Evolutionary conservation across 2,797 vertebrate genomes (phyloP), one percentile per base, ranked within the genome.

Genomic region (Nannoperca obscura): DNA sequence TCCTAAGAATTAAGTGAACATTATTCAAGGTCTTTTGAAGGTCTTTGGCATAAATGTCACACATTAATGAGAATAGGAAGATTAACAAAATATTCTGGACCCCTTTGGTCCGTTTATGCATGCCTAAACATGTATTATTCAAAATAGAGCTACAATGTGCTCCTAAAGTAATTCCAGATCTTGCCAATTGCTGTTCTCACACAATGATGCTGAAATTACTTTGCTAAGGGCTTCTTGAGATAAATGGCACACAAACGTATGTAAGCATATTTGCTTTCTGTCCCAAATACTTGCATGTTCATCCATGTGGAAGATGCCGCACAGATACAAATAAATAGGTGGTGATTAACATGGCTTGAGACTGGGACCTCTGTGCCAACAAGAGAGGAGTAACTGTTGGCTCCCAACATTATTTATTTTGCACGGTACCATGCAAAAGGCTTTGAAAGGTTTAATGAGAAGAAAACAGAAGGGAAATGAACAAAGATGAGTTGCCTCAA

Each of bases 401-500:
- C 70, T 84, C 47, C 74, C 17, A 59, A 86, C 88, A 87, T 91
- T 92, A 89, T 91, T 93, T 92, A 92, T 92, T 91, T 87, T 89
- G 80, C 88, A 89, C 55, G 84, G 82, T 69, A 74, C 89, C 89
- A 86, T 88, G 89, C 79, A 84, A 91, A 91, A 78, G 85, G 78
- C 81, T 91, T 74, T 67, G 82, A 88, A 89, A 89, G 63, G 90
- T 91, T 87, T 91, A 92, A 91, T 90, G 90, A 91, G 89, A 89
- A 80, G 86, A 91, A 93, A 92, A 87, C 85, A 86, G 85, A 89
- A 76, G 83, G 85, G 84, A 90, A 92, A 91, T 91, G 89, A 92
- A 89, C 90, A 89, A 89, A 90, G 86, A 92, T 89, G 90, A 92
- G 89, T 90, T 66, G 91, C 93, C 92, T 89, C 68, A 86, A 94